Base-by-base conservation (phyloP, 2,797 vertebrate genomes). In the Gila robusta region DNA sequence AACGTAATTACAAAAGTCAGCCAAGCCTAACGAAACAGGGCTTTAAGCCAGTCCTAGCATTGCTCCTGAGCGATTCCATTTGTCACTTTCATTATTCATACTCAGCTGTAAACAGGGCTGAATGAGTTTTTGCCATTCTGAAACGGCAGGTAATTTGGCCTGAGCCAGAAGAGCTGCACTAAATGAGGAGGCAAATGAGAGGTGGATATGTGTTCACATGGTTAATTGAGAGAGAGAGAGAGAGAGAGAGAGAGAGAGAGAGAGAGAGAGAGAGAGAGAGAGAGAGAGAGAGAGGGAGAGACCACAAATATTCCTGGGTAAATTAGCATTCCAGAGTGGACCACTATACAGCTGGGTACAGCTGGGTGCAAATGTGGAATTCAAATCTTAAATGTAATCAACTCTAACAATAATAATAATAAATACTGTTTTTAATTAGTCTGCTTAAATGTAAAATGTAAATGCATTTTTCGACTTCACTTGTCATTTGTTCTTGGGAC, bases 1-100 rank as follows among this genome's bases (percentile, higher is more conserved):
- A 94, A 94, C 92, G 91, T 96, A 95, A 96, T 96, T 96, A 95
- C 92, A 92, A 95, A 95, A 94, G 90, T 93, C 92, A 95, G 93
- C 93, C 95, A 94, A 94, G 94, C 96, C 93, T 92, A 95, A 94
- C 92, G 93, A 95, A 96, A 95, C 94, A 94, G 89, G 82, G 93
- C 94, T 94, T 88, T 90, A 92, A 94, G 94, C 92, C 93, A 92
- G 92, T 92, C 89, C 86, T 81, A 93, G 91, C 91, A 91, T 90
- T 93, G 92, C 93, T 93, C 93, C 91, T 72, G 91, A 91, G 94
- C 92, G 89, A 93, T 93, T 93, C 91, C 92, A 93, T 94, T 94
- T 94, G 94, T 94, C 94, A 92, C 90, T 92, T 88, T 91, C 92
- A 94, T 95, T 95, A 94, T 95, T 96, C 94, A 95, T 92, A 92